Conservation (phyloP, 35 echinoderm and acorn worm species). For the Nesometra sesokonis region DNA sequence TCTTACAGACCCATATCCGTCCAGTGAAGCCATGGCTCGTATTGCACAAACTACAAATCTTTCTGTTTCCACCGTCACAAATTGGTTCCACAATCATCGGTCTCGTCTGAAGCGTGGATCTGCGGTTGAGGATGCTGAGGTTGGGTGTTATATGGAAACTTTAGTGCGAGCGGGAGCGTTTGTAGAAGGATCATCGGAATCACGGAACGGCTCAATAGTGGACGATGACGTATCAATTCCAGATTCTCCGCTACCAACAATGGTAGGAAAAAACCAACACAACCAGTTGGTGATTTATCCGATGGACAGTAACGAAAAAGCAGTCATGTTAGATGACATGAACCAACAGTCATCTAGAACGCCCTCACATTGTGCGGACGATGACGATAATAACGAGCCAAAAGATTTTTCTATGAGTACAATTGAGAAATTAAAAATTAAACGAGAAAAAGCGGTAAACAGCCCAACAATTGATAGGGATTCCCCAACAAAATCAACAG, state of each 20-base stretch:
- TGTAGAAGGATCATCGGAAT: background rate
- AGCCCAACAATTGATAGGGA: background rate
- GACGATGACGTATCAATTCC: background rate
- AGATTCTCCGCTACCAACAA: background rate
- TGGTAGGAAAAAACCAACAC: background rate
- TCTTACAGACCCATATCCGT: slow-evolving; percentile 76
- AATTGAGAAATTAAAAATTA: background rate
- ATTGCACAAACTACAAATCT: slow-evolving; percentile 63
- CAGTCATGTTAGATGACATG: background rate
- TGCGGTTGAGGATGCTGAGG: background rate
- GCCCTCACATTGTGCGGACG: background rate
- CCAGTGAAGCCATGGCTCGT: slow-evolving; percentile 60
- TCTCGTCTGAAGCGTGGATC: slow-evolving; percentile 62
- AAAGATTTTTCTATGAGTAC: background rate
- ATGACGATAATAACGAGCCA: background rate
- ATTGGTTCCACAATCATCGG: slow-evolving; percentile 98
- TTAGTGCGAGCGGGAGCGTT: background rate
- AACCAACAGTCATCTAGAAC: background rate
- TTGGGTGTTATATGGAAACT: background rate
- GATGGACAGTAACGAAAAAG: background rate
- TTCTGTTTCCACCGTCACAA: slow-evolving; percentile 77
- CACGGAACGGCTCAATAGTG: background rate
- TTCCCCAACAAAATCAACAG: background rate
- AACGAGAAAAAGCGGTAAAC: background rate
- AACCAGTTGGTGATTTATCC: background rate